phyloP scores from a whole-genome alignment of 2,797 vertebrate genomes.

The Menidia menidia region DNA sequence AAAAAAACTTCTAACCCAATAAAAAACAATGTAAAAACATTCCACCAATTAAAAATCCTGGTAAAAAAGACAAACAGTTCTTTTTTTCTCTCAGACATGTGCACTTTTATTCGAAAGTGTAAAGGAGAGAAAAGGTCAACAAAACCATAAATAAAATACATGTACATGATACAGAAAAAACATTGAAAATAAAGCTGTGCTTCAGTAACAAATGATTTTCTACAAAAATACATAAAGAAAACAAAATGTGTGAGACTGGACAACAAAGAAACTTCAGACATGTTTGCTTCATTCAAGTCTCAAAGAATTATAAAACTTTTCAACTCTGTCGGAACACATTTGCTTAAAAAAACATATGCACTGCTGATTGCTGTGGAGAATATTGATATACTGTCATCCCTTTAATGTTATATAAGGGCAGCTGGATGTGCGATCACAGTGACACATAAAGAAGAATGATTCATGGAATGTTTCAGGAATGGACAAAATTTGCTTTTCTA shows the following conservation, averaged over 20 bases:
- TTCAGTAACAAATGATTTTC: background rate
- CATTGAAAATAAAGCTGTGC: slow-evolving; percentile 21
- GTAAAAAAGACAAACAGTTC: background rate
- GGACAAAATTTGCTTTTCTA: slow-evolving; percentile 12
- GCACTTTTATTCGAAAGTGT: slow-evolving; percentile 58
- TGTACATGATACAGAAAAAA: slow-evolving; percentile 12
- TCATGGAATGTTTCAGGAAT: slow-evolving; percentile 18
- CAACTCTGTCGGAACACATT: background rate
- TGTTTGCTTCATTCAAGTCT: background rate
- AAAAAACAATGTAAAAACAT: slow-evolving; percentile 4
- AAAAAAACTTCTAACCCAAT: no score
- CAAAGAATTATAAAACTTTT: background rate
- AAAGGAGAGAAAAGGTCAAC: slow-evolving; percentile 16
- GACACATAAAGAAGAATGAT: background rate
- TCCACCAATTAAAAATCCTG: background rate
- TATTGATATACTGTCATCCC: background rate
- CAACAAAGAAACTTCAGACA: slow-evolving; percentile 5
- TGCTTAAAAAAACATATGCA: background rate
- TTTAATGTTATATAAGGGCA: background rate
- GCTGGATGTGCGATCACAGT: slow-evolving; percentile 2
- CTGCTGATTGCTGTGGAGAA: background rate
- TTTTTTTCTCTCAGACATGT: slow-evolving; percentile 7
- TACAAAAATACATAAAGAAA: background rate
- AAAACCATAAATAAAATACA: slow-evolving; percentile 15
- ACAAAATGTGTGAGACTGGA: slow-evolving; percentile 2